Evolutionary conservation across 92 coral and sea anemone species (phyloP).

Genomic region (Phymanthus crucifer): DNA sequence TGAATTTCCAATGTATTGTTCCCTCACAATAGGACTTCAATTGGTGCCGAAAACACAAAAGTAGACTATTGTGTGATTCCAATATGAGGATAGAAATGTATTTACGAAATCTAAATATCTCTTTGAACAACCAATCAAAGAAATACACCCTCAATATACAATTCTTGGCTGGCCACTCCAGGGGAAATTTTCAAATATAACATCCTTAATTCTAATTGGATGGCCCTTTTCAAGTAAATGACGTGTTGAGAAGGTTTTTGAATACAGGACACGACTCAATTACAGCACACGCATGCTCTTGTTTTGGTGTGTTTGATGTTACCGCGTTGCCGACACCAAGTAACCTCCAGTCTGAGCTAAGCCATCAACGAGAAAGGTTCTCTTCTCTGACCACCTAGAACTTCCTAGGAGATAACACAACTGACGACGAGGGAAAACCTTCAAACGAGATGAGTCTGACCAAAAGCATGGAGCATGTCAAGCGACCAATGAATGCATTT

Average conservation of each 20-base stretch:
- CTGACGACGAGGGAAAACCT: conserved; percentile 10
- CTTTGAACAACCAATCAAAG: conserved; percentile 87
- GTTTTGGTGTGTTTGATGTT: conserved; percentile 74
- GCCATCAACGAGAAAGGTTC: conserved; percentile 65
- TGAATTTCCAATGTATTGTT: conserved; percentile 76
- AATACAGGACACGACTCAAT: conserved; percentile 75
- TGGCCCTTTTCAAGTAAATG: conserved; percentile 89
- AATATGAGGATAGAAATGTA: conserved; percentile 77
- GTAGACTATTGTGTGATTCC: conserved; percentile 68
- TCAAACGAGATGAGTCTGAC: conserved; percentile 45
- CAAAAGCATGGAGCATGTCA: conserved; percentile 85
- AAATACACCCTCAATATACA: conserved; percentile 67
- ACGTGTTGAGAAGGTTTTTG: conserved; percentile 73
- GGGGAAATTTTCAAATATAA: conserved; percentile 72
- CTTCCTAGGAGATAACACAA: conserved; percentile 72
- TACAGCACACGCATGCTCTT: conserved; percentile 91
- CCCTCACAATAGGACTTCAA: conserved; percentile 72
- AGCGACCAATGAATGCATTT: conserved; percentile 98
- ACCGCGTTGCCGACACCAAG: conserved; percentile 66
- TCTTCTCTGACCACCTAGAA: conserved; percentile 85
- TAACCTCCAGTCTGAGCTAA: conserved; percentile 54
- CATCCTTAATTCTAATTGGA: conserved; percentile 88
- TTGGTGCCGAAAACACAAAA: conserved; percentile 75
- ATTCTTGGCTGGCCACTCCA: conserved; percentile 65
- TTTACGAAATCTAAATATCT: conserved; percentile 89